phyloP scores from a whole-genome alignment of 2,113 vertebrate genomes.

The Vidua macroura region DNA sequence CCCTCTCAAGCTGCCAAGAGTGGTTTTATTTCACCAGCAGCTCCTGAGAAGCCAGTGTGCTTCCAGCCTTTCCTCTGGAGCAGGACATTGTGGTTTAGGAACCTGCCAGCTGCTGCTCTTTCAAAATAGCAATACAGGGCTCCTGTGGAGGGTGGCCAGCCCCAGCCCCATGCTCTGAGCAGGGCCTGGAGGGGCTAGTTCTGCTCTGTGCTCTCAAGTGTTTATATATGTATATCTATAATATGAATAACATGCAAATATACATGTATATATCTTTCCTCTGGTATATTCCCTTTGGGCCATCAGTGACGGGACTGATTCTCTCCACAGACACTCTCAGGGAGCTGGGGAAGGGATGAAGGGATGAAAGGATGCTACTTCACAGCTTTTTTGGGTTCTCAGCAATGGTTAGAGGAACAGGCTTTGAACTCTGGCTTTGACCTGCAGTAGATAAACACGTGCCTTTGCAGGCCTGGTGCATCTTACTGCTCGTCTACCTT shows the following conservation, averaged over 20 bases:
- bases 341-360: neutral
- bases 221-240: neutral
- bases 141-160: neutral
- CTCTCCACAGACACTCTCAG: fast-evolving
- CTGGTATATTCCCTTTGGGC: neutral
- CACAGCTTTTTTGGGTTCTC: neutral
- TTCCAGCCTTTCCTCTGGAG: neutral
- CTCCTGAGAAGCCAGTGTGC: neutral
- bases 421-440: neutral
- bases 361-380: neutral
- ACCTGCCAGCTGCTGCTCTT: neutral
- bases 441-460: fast-evolving
- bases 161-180: neutral
- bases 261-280: neutral
- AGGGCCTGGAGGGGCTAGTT: neutral
- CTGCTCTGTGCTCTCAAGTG: neutral
- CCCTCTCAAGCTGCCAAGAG: neutral
- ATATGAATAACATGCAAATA: neutral
- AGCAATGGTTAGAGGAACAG: neutral
- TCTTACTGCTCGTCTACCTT: neutral
- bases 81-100: fast-evolving
- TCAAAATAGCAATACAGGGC: neutral
- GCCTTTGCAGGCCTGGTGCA: neutral
- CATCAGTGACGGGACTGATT: neutral
- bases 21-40: neutral